Evolutionary conservation across 1,140 invertebrate species (phyloP).

Genomic region (Aporrectodea caliginosa): DNA sequence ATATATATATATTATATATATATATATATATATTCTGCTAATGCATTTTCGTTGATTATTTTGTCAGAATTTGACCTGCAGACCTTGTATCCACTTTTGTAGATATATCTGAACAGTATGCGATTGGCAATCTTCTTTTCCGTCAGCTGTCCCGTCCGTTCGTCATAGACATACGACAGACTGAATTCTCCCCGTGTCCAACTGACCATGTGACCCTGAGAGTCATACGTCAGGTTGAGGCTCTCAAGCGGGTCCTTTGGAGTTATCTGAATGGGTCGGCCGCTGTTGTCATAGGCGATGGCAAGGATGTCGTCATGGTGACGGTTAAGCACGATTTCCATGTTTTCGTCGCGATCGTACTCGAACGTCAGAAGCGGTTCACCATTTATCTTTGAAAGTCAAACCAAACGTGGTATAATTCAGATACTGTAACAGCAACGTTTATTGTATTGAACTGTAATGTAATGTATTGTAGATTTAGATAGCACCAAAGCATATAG

Average conservation of each 20-base stretch:
- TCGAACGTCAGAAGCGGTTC: slow-evolving; percentile 85
- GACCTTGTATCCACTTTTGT: slow-evolving; percentile 45
- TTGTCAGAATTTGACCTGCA: too few species aligned
- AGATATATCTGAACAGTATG: slow-evolving; percentile 65
- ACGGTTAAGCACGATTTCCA: slow-evolving; percentile 82
- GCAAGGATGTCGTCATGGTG: slow-evolving; percentile 74
- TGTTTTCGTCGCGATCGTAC: slow-evolving; percentile 80
- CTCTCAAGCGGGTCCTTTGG: slow-evolving; percentile 66
- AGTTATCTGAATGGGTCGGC: slow-evolving; percentile 64
- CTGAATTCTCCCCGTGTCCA: slow-evolving; percentile 85
- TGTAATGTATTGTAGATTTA: too few species aligned
- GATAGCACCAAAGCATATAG: too few species aligned
- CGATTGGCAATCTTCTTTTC: slow-evolving; percentile 77
- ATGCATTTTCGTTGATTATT: too few species aligned
- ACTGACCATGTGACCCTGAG: slow-evolving; percentile 77
- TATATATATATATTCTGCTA: too few species aligned
- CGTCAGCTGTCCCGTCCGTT: slow-evolving; percentile 71
- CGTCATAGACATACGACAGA: slow-evolving; percentile 80
- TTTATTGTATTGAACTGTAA: too few species aligned
- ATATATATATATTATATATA: too few species aligned
- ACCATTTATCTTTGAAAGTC: slow-evolving; percentile 59
- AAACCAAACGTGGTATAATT: too few species aligned
- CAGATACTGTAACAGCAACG: too few species aligned
- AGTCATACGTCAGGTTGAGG: slow-evolving; percentile 72
- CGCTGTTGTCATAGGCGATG: slow-evolving; percentile 79